Conservation (phyloP, 2,797 vertebrate species). For the Salmo trutta region DNA sequence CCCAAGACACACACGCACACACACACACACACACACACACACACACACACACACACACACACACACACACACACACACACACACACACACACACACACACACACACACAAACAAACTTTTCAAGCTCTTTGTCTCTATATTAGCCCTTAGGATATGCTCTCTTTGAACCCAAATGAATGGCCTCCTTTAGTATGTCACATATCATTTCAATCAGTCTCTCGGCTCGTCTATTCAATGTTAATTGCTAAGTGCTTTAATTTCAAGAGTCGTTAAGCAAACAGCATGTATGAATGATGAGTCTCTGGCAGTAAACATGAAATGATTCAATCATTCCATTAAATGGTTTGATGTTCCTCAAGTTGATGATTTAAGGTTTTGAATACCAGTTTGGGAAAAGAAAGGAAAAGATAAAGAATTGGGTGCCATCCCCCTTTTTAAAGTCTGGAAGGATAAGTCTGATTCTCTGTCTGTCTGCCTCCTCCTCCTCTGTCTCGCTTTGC, state of each 20-base stretch:
- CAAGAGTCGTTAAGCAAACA: conserved; percentile 64
- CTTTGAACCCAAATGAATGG: conserved; percentile 64
- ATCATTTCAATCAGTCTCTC: conserved; percentile 61
- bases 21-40: neutral
- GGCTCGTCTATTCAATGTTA: conserved; percentile 52
- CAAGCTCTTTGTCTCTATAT: conserved; percentile 35
- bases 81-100: neutral
- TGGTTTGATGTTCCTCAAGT: conserved; percentile 40
- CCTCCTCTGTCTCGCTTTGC: conserved; percentile 64
- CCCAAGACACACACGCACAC: conserved; percentile 4
- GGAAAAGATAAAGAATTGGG: conserved; percentile 15
- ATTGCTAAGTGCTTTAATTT: conserved; percentile 65
- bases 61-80: neutral
- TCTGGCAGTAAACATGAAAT: conserved; percentile 58
- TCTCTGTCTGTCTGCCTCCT: conserved; percentile 59
- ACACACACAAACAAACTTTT: neutral
- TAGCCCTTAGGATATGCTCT: conserved; percentile 39
- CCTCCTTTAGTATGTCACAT: conserved; percentile 58
- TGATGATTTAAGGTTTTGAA: conserved; percentile 55
- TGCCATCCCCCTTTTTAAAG: conserved; percentile 37
- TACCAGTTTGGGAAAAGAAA: conserved; percentile 73
- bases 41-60: neutral
- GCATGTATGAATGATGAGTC: conserved; percentile 52
- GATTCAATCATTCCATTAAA: conserved; percentile 42
- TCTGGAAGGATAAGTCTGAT: conserved; percentile 48